phyloP scores from a whole-genome alignment of 2,797 vertebrate genomes.

The Siniperca undulata region DNA sequence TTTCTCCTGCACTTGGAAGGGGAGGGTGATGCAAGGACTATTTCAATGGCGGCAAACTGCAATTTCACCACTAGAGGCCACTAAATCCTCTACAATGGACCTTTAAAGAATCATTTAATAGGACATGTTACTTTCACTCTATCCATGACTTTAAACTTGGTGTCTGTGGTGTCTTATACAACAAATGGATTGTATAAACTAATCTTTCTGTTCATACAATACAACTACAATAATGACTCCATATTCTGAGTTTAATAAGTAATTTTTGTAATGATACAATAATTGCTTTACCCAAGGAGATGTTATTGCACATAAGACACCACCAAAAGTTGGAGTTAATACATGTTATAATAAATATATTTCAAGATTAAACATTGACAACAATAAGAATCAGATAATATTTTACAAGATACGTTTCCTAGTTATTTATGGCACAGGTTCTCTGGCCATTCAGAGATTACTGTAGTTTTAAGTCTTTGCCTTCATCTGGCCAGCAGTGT shows the following conservation, averaged over 20 bases:
- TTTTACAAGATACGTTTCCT: neutral
- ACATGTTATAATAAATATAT: conserved; percentile 9
- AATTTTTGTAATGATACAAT: neutral
- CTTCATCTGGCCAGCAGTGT: conserved; percentile 1
- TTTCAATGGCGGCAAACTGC: too few relatives aligned
- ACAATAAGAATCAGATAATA: neutral
- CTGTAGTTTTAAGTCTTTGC: neutral
- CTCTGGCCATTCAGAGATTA: neutral
- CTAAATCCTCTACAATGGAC: too few relatives aligned
- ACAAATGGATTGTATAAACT: neutral
- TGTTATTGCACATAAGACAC: neutral
- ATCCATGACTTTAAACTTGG: neutral
- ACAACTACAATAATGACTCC: neutral
- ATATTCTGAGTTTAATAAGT: neutral
- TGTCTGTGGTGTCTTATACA: neutral
- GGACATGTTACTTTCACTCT: neutral
- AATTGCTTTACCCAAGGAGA: neutral
- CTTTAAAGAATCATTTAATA: neutral
- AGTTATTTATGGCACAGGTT: neutral
- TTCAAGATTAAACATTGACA: neutral
- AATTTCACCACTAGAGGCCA: too few relatives aligned
- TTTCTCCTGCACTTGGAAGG: too few relatives aligned
- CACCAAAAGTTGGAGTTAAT: neutral
- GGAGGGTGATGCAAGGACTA: too few relatives aligned
- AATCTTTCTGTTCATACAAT: neutral